Base-by-base conservation (phyloP, 2,888 invertebrate genomes). In the Gordius sp. region DNA sequence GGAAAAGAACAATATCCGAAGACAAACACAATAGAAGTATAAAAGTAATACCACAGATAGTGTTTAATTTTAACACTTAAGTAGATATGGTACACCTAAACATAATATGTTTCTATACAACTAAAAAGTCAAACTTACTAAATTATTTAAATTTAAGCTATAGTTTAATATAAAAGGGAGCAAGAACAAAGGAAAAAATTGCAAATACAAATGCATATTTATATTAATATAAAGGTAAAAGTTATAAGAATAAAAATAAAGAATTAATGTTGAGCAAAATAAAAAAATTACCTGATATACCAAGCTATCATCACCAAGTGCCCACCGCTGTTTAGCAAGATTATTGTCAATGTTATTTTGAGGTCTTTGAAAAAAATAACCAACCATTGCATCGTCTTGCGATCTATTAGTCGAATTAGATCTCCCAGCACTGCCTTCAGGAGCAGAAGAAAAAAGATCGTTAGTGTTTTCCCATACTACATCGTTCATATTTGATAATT, bases 331-430 rank as follows among this genome's bases (percentile, higher is more conserved):
- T 61, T 71, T 70, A 39, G 64, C 75, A 47, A 60, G 63, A 57
- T 72, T 65, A 59, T 63, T 69, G 56, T 84, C 83, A 58, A 78
- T 77, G 67, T 84, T 83, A 62, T 78, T 78, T 62, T 80, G 79
- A 61, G 79, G 79, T 62, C 80, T 71, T 68, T 83, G 83, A 69
- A 82, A 87, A 63, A 84, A 82, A 70, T 87, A 87, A 65, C 84
- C 82, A 63, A 85, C 85, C 69, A 81, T 79, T 61, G 83, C 83
- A 75, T 86, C 86, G 70, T 86, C 85, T 71, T 81, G 81, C 61
- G 79, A 71, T 41, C 72, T 47, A 47, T 47, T 47, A 16, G 47
- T 33, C n/a, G 39, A 33, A n/a, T 33, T 33, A 13, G 39, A 13
- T 33, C n/a, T 33, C 8, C n/a, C n/a, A 33, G 39, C 8, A 33